Percentiles rank a stretch among this genome's conserved stretches.
Evolutionary conservation across 2,797 vertebrate species (phyloP).

Genomic region (Hylomyscus alleni): DNA sequence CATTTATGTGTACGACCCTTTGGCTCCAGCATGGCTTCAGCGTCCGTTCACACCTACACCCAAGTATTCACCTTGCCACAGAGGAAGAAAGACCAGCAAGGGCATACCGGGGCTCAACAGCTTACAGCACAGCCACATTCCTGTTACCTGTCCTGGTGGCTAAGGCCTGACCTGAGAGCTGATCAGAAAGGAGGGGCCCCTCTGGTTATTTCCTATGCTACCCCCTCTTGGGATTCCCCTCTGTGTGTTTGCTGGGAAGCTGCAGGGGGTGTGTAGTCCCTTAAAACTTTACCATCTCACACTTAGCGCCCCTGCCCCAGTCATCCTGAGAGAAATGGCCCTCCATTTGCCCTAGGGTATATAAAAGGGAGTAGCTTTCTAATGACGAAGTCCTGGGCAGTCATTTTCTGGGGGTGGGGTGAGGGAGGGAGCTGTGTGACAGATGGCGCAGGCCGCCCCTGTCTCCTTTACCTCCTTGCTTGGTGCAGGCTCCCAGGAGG

Average conservation of each 20-base stretch:
- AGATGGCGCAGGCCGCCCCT: rapidly evolving
- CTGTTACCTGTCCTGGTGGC: neutral
- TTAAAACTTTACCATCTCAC: neutral
- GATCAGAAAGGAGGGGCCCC: neutral
- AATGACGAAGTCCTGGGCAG: neutral
- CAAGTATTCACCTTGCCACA: neutral
- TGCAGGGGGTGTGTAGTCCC: neutral
- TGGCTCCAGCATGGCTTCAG: neutral
- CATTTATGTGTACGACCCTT: neutral
- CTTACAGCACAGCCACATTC: neutral
- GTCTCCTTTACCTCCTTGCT: slow-evolving; percentile 92
- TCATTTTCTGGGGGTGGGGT: neutral
- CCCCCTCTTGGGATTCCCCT: neutral
- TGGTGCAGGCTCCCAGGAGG: slow-evolving; percentile 96
- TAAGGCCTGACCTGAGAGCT: neutral
- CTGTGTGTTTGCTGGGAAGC: neutral
- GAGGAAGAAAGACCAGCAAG: neutral
- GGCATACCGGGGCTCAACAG: neutral
- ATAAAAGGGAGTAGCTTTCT: neutral
- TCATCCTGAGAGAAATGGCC: neutral
- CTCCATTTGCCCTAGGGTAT: neutral
- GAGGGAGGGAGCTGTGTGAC: rapidly evolving
- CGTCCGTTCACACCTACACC: neutral
- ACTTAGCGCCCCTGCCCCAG: neutral
- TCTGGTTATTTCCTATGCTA: neutral